A percentile compares a stretch with the other conserved stretches of the same genome.
Conservation (phyloP, 2,888 invertebrate genomes). For the Dexiosoma caninum region DNA sequence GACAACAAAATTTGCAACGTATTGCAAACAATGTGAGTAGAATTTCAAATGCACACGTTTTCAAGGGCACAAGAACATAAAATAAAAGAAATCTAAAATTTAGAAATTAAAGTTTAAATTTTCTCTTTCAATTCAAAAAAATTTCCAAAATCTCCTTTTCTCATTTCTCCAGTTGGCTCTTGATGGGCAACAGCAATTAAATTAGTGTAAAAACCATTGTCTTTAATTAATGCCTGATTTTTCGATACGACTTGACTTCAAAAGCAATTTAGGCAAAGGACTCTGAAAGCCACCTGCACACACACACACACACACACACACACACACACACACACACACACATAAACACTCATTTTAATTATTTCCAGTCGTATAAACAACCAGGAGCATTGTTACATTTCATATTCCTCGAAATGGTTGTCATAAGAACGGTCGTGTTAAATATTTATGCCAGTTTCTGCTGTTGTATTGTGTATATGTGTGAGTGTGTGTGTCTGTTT, state of each 20-base stretch:
- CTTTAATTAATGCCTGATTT: conserved; percentile 58
- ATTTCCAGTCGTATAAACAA: background rate
- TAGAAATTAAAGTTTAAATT: background rate
- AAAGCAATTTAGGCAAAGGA: conserved; percentile 3
- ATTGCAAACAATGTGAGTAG: conserved; percentile 2
- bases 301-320: background rate
- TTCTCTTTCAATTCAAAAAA: background rate
- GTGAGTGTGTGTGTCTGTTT: background rate
- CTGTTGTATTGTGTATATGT: background rate
- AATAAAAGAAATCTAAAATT: background rate
- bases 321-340: background rate
- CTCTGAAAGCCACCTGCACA: background rate
- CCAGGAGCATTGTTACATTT: background rate
- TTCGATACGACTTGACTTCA: conserved; percentile 37
- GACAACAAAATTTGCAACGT: conserved; percentile 38
- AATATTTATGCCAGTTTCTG: conserved; percentile 4
- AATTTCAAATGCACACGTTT: conserved; percentile 14
- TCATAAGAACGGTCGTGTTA: conserved; percentile 39
- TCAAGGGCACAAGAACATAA: background rate
- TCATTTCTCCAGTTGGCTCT: background rate
- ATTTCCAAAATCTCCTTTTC: background rate
- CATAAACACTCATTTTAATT: too few relatives aligned
- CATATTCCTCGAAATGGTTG: conserved; percentile 23
- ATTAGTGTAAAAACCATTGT: conserved; percentile 43
- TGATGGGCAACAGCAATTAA: conserved; percentile 43